Percentiles rank a stretch among this genome's conserved stretches.
These are phyloP conservation scores for Drosophila fulvimacula DNA, from an alignment of 2,888 invertebrate species.

Conservation along the genomic window DNA sequence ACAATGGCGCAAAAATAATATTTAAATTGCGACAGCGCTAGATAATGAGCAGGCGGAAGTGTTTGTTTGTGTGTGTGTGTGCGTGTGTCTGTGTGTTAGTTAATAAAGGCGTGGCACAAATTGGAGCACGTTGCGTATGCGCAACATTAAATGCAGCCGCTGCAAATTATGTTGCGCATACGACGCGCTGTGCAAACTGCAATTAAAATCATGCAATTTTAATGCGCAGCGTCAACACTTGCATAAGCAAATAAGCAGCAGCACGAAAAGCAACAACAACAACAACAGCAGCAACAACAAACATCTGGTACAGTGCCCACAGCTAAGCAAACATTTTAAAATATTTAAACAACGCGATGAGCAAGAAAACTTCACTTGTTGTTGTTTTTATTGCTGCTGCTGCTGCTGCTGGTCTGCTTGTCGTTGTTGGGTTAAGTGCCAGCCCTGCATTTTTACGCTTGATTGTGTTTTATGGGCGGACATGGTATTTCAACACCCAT, in stretches of 20 bases:
- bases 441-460: slow-evolving; percentile 75
- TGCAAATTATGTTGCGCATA: slow-evolving; percentile 55
- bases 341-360: slow-evolving; percentile 68
- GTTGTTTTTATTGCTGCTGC: slow-evolving; percentile 9
- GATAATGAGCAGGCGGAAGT: neutral
- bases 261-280: slow-evolving; percentile 15
- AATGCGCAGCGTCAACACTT: slow-evolving; percentile 74
- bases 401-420: slow-evolving; percentile 22
- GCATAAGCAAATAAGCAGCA: slow-evolving; percentile 72
- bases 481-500: slow-evolving; percentile 31
- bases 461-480: slow-evolving; percentile 77
- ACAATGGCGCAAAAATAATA: slow-evolving; percentile 59
- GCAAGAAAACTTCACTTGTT: slow-evolving; percentile 61
- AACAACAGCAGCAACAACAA: slow-evolving; percentile 4
- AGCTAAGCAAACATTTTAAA: slow-evolving; percentile 80
- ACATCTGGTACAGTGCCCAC: slow-evolving; percentile 31
- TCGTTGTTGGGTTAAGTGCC: slow-evolving; percentile 71
- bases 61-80: neutral
- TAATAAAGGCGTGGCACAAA: slow-evolving; percentile 30
- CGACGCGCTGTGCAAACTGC: slow-evolving; percentile 65
- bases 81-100: neutral
- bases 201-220: slow-evolving; percentile 83
- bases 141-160: slow-evolving; percentile 66
- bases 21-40: slow-evolving; percentile 38
- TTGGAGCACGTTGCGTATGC: slow-evolving; percentile 61